Evolutionary conservation across 2,113 vertebrate genomes (phyloP).

Genomic region (Centropus bengalensis): DNA sequence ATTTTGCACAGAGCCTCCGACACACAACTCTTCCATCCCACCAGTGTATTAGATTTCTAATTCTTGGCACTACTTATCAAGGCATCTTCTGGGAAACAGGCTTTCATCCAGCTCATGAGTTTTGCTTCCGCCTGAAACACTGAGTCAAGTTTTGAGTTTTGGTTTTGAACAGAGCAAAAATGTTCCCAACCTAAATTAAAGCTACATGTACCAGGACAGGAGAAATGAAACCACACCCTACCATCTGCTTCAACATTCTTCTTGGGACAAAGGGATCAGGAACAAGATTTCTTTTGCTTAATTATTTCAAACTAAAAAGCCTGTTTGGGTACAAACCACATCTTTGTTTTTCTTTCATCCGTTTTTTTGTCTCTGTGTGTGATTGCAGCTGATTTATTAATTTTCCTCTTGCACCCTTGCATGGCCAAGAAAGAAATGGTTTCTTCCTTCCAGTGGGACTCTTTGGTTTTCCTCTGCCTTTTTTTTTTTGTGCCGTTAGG

Average conservation of each 20-base stretch:
- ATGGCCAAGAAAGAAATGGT: background rate
- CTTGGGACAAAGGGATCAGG: background rate
- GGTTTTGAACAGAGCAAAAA: background rate
- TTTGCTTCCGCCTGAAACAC: background rate
- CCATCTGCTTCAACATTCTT: background rate
- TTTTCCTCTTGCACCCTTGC: background rate
- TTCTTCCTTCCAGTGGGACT: background rate
- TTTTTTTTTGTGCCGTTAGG: background rate
- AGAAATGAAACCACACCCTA: background rate
- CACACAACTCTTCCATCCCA: background rate
- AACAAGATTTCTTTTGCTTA: background rate
- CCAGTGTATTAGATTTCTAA: background rate
- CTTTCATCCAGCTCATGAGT: background rate
- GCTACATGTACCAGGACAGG: background rate
- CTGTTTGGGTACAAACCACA: background rate
- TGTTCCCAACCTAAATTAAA: background rate
- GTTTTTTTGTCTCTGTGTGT: background rate
- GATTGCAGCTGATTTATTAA: background rate
- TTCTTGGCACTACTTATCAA: background rate
- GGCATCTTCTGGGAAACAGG: background rate
- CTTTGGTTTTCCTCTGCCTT: background rate
- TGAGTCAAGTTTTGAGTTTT: background rate
- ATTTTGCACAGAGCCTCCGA: background rate
- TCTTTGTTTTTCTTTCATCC: rapidly evolving
- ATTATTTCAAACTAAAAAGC: background rate